Conservation (phyloP, 2,797 vertebrate species). For the Xenopus petersii region DNA sequence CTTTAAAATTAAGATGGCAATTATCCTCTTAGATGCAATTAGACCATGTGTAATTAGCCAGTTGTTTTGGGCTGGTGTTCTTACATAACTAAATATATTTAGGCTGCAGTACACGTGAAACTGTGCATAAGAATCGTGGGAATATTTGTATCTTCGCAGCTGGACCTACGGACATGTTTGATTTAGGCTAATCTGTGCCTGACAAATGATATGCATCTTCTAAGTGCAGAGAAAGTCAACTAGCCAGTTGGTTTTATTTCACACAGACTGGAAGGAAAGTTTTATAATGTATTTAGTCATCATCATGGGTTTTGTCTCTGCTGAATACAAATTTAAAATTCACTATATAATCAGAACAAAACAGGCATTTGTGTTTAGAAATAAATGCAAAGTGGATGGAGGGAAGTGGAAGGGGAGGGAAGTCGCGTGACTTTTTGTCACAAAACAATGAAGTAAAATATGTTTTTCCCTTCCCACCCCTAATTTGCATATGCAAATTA, state of each 20-base stretch:
- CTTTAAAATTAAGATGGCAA: no score
- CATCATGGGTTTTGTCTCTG: not conserved
- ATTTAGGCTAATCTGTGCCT: not conserved
- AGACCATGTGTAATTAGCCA: not conserved
- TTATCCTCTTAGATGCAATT: no score
- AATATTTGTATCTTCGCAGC: slow-evolving; percentile 3
- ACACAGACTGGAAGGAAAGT: not conserved
- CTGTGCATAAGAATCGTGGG: not conserved
- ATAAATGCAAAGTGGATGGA: no score
- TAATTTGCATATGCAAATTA: no score
- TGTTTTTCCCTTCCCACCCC: no score
- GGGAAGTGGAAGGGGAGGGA: no score
- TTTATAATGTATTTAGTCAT: not conserved
- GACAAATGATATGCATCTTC: slow-evolving; percentile 4
- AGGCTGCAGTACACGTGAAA: not conserved
- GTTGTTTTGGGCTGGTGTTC: not conserved
- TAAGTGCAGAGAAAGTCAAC: not conserved
- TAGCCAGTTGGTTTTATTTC: not conserved
- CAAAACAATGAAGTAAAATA: no score
- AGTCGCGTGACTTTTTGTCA: no score
- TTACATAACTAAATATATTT: not conserved
- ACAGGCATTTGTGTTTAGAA: no score
- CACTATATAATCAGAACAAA: no score
- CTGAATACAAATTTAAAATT: not conserved
- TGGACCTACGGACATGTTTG: not conserved